phyloP scores from a whole-genome alignment of 2,797 vertebrate species.

The Esox lucius region DNA sequence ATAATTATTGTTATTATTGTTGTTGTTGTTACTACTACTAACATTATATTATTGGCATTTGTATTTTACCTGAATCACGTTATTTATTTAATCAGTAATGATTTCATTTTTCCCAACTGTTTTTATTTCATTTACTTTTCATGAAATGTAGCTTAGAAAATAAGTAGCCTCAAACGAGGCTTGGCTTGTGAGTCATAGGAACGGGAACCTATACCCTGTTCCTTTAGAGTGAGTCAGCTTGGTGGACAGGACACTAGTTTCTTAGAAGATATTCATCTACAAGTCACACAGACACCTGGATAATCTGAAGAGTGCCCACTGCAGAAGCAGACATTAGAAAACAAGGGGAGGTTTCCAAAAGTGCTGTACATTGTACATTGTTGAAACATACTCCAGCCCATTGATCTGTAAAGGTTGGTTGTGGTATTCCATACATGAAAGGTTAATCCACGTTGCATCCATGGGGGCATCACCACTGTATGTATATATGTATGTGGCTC shows the following conservation, averaged over 20 bases:
- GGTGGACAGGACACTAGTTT: background rate
- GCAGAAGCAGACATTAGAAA: background rate
- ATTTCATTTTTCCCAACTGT: slow-evolving; percentile 50
- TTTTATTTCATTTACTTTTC: background rate
- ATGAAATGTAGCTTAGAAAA: background rate
- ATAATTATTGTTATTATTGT: slow-evolving; percentile 18
- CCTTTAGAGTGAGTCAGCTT: background rate
- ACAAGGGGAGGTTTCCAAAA: background rate
- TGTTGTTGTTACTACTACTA: slow-evolving; percentile 41
- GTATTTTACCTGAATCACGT: slow-evolving; percentile 38
- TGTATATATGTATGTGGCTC: slow-evolving; percentile 82
- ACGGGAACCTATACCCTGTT: background rate
- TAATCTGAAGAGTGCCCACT: slow-evolving; percentile 6
- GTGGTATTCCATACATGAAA: slow-evolving; percentile 63
- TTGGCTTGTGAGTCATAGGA: background rate
- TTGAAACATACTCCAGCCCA: slow-evolving; percentile 34
- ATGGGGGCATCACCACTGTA: slow-evolving; percentile 84
- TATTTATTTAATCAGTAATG: slow-evolving; percentile 65
- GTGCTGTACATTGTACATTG: slow-evolving; percentile 2
- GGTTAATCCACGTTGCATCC: slow-evolving; percentile 74
- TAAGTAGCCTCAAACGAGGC: background rate
- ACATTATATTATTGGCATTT: slow-evolving; percentile 4
- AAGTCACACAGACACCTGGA: background rate
- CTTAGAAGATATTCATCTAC: background rate
- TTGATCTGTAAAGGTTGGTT: slow-evolving; percentile 72